These are phyloP conservation scores for Psilanteris sp. DNA, from an alignment of 1,140 invertebrate species.

Conservation along the genomic window DNA sequence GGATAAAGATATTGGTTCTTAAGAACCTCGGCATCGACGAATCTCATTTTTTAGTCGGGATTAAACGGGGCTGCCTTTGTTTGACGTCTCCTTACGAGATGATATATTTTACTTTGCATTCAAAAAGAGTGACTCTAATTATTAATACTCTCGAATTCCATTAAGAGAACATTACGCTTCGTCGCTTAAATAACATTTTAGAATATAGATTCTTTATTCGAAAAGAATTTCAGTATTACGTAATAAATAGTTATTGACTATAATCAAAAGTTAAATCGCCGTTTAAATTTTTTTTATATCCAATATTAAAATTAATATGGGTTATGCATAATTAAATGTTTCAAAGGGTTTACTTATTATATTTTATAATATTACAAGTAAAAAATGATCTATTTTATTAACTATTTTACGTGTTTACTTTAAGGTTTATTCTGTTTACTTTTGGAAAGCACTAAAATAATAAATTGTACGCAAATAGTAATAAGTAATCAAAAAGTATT, in stretches of 20 bases:
- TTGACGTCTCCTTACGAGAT: constrained; percentile 18
- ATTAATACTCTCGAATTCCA: constrained; percentile 43
- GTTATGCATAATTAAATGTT: too few species aligned
- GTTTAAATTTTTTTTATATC: background rate
- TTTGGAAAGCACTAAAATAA: too few species aligned
- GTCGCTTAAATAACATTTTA: constrained; percentile 9
- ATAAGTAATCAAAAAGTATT: too few species aligned
- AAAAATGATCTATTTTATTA: too few species aligned
- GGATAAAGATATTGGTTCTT: constrained; percentile 55
- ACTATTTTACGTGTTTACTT: too few species aligned
- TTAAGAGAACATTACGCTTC: constrained; percentile 28
- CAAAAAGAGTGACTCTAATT: constrained; percentile 48
- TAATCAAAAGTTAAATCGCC: constrained; percentile 3
- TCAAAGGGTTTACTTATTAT: too few species aligned
- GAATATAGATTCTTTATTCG: constrained; percentile 34
- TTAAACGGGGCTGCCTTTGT: constrained; percentile 48
- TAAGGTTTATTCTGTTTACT: too few species aligned
- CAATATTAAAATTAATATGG: too few species aligned
- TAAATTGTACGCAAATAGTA: too few species aligned
- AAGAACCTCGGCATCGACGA: constrained; percentile 32
- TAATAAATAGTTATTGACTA: too few species aligned
- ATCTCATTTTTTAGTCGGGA: constrained; percentile 57
- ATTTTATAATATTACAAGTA: too few species aligned
- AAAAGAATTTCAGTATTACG: too few species aligned
- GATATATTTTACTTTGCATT: constrained; percentile 41